Evolutionary conservation across 2,797 vertebrate genomes (phyloP), one percentile per base, ranked within the genome.

Genomic region (Pelodytes ibericus): DNA sequence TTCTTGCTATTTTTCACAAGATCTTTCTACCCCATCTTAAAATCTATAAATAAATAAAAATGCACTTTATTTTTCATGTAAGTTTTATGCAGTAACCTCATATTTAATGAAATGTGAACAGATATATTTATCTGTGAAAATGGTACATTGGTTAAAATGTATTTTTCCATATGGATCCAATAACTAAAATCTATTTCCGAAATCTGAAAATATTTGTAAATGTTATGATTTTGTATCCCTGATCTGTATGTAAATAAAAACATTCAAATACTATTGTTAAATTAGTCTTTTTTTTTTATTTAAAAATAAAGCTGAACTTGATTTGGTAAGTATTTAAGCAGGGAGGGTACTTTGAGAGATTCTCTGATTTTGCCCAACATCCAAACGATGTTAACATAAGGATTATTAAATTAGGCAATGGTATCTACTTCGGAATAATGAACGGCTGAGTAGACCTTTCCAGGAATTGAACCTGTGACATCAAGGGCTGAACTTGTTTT

Each of bases 241-340:
- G 87, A 81, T 79, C 81, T 84, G 91, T 91, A 85, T 91, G 87
- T 91, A 92, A 92, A 93, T 93, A 92, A 93, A 92, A 86, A 75
- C 88, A 86, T 89, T 88, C 84, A 84, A 83, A 84, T 85, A 79
- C 76, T 71, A n/a, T n/a, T n/a, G 72, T 70, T 29, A 3, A 0
- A 36, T 5, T 5, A 36, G 68, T 30, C 9, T 66, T n/a, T 9
- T 26, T 9, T 11, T 39, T 49, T 33, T 47, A 61, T 59, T 25
- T 39, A 18, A 25, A n/a, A 56, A 31, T 25, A 9, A 33, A 29
- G 27, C 0, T 18, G 5, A 36, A 6, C 5, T 11, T 36, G 0
- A 36, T 36, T 36, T 36, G 33, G 11, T n/a, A 11, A 11, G 33
- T 36, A 36, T 36, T 36, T 36, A 36, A 36, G 11, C 5, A 6